phyloP scores from a whole-genome alignment of 2,888 invertebrate species.

The Drepanosiphum platanoidis region DNA sequence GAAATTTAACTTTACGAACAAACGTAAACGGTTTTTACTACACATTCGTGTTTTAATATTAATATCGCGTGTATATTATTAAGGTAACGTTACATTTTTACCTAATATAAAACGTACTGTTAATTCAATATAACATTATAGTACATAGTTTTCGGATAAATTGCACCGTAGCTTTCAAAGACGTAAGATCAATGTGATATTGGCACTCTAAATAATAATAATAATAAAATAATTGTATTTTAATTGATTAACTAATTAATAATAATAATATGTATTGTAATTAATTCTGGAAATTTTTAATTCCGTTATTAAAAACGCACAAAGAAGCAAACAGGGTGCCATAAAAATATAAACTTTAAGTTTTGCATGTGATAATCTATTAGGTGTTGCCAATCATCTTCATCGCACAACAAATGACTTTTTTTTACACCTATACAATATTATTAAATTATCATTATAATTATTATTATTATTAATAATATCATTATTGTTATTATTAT shows the following conservation, averaged over 20 bases:
- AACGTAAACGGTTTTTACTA: neutral
- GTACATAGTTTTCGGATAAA: neutral
- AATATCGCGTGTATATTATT: neutral
- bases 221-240: neutral
- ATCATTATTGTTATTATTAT: neutral
- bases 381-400: slow-evolving; percentile 27
- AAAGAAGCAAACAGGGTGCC: slow-evolving; percentile 47
- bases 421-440: slow-evolving; percentile 6
- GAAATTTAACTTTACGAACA: slow-evolving; percentile 6
- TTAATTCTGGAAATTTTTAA: neutral
- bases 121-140: neutral
- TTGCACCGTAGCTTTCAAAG: neutral
- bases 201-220: slow-evolving; percentile 28
- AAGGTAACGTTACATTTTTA: too few relatives aligned
- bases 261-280: neutral
- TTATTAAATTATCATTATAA: too few relatives aligned
- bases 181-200: neutral
- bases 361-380: slow-evolving; percentile 40
- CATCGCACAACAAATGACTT: slow-evolving; percentile 22
- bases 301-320: neutral
- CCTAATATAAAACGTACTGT: too few relatives aligned
- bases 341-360: slow-evolving; percentile 19
- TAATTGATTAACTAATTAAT: neutral
- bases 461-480: neutral
- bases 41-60: too few relatives aligned